These are phyloP conservation scores for Glomeris marginata DNA, from an alignment of 2,888 invertebrate species.

Conservation along the genomic window DNA sequence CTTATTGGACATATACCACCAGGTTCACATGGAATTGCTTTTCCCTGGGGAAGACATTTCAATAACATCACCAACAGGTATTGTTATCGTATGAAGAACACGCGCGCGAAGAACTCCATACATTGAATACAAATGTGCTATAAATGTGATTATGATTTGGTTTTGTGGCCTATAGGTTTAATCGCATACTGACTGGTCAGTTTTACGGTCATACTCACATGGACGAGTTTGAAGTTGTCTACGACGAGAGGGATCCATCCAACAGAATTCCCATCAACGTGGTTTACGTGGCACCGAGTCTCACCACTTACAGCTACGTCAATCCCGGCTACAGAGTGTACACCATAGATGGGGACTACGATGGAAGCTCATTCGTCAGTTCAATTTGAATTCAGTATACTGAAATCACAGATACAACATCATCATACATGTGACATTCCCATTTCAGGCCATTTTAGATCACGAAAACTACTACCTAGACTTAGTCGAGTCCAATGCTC, in stretches of 20 bases:
- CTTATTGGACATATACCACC: constrained; percentile 94
- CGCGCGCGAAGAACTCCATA: neutral
- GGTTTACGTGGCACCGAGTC: constrained; percentile 76
- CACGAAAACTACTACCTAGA: constrained; percentile 96
- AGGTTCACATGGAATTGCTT: constrained; percentile 79
- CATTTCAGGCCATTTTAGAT: constrained; percentile 83
- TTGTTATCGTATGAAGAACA: constrained; percentile 8
- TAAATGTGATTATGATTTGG: neutral
- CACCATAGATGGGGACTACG: constrained; percentile 83
- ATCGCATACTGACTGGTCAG: constrained; percentile 29
- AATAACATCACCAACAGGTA: constrained; percentile 68
- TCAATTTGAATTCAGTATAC: no score
- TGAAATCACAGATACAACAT: no score
- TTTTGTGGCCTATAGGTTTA: no score
- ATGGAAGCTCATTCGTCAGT: constrained; percentile 58
- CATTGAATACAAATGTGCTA: neutral
- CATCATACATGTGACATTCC: no score
- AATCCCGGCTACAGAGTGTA: constrained; percentile 95
- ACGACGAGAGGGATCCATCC: constrained; percentile 30
- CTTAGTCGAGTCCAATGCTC: constrained; percentile 68
- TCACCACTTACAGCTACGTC: constrained; percentile 79
- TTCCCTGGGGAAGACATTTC: constrained; percentile 91
- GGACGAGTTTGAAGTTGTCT: constrained; percentile 57
- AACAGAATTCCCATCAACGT: constrained; percentile 25
- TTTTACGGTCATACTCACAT: constrained; percentile 53